phyloP scores from a whole-genome alignment of 2,797 vertebrate genomes.

The Pangasius larnaudii region DNA sequence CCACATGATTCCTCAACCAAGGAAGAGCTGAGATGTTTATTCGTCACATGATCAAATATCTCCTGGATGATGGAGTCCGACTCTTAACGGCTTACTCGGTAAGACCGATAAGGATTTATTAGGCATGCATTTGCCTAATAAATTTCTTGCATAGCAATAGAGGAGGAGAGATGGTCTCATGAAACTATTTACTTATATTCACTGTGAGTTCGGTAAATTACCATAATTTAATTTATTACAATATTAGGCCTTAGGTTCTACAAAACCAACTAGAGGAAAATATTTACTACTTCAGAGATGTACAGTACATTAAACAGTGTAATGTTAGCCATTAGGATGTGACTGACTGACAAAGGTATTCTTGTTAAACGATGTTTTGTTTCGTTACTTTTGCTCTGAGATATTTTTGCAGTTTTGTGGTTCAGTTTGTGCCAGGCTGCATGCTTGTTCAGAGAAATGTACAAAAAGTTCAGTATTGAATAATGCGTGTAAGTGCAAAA shows the following conservation, averaged over 20 bases:
- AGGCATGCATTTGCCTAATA: not conserved
- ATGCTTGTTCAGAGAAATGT: not conserved
- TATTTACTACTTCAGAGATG: not conserved
- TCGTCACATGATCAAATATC: not conserved
- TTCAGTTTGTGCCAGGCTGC: not conserved
- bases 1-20: not conserved
- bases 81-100: not conserved
- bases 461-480: not conserved
- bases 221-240: not conserved
- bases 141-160: not conserved
- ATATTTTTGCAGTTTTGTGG: not conserved
- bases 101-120: not conserved
- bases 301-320: not conserved
- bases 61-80: too few species aligned
- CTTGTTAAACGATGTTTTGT: too few species aligned
- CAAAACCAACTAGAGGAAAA: not conserved
- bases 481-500: conserved; percentile 2
- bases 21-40: not conserved
- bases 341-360: not conserved
- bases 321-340: not conserved
- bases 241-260: not conserved
- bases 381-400: not conserved
- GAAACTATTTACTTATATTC: not conserved
- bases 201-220: not conserved
- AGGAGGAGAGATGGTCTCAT: not conserved